Conservation (phyloP, 2,888 invertebrate species). For the Idaea biselata region DNA sequence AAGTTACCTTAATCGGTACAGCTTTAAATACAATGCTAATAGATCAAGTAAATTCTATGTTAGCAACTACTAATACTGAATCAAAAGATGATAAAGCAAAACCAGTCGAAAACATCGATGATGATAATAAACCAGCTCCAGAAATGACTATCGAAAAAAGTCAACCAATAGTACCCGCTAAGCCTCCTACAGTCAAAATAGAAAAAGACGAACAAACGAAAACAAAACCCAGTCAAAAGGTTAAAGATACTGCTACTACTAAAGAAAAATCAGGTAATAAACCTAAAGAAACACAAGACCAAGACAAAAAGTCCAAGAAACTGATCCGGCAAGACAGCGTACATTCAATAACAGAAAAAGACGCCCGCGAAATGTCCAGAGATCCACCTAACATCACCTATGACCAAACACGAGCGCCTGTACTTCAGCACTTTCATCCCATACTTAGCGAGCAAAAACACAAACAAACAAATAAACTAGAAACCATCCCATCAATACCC, state of each 20-base stretch:
- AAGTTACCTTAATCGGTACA: slow-evolving; percentile 54
- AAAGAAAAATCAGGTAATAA: slow-evolving; percentile 13
- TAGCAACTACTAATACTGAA: slow-evolving; percentile 23
- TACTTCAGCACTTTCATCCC: slow-evolving; percentile 63
- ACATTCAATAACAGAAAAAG: slow-evolving; percentile 53
- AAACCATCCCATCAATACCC: slow-evolving; percentile 70
- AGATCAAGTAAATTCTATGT: slow-evolving; percentile 63
- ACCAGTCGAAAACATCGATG: background rate
- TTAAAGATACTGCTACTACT: slow-evolving; percentile 9
- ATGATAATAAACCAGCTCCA: slow-evolving; percentile 1
- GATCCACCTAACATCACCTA: slow-evolving; percentile 44
- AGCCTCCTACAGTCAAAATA: background rate
- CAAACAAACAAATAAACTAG: slow-evolving; percentile 39
- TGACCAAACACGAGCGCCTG: slow-evolving; percentile 51
- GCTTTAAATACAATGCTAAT: slow-evolving; percentile 73
- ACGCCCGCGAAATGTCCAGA: slow-evolving; percentile 45
- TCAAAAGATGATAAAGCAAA: background rate
- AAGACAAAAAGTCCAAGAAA: slow-evolving; percentile 41
- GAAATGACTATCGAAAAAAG: background rate
- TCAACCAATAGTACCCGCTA: background rate
- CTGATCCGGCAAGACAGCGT: slow-evolving; percentile 63
- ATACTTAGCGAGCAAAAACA: slow-evolving; percentile 52
- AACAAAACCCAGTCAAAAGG: slow-evolving; percentile 5
- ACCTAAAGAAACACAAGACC: slow-evolving; percentile 20
- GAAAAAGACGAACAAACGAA: slow-evolving; percentile 10